phyloP scores from a whole-genome alignment of 2,888 invertebrate genomes.

The Ochropleura plecta region DNA sequence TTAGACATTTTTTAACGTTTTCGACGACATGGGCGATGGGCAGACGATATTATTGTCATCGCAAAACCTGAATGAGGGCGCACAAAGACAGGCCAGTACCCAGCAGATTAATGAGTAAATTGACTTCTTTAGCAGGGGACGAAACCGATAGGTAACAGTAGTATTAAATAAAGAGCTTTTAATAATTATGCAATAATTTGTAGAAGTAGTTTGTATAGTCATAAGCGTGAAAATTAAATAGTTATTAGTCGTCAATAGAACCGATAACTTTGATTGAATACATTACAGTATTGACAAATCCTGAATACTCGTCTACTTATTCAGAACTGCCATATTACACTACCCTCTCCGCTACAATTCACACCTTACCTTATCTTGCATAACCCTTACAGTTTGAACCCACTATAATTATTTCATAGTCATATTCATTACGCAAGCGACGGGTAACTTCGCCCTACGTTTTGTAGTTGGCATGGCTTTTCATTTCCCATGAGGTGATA shows the following conservation, averaged over 20 bases:
- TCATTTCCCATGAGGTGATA: constrained; percentile 45
- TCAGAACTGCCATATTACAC: not conserved
- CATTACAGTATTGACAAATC: not conserved
- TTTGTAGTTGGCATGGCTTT: constrained; percentile 40
- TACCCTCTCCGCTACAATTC: constrained; percentile 56
- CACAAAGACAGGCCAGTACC: too few relatives aligned
- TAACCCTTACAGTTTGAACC: constrained; percentile 73
- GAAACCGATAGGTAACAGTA: too few relatives aligned
- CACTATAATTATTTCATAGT: constrained; percentile 73
- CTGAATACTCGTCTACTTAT: not conserved
- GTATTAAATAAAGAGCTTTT: not conserved
- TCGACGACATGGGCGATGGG: not conserved
- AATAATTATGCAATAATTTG: not conserved
- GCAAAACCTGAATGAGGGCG: not conserved
- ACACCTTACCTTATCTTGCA: constrained; percentile 69
- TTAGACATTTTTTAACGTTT: not conserved
- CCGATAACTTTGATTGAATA: too few relatives aligned
- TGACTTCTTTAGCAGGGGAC: too few relatives aligned
- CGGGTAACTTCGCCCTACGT: constrained; percentile 57
- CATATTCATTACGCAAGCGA: constrained; percentile 62
- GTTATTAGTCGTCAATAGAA: too few relatives aligned
- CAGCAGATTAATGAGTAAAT: too few relatives aligned
- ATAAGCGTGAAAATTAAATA: not conserved
- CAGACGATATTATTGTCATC: not conserved
- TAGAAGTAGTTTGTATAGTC: not conserved